Evolutionary conservation across 2,888 invertebrate genomes (phyloP), one percentile per base, ranked within the genome.

Genomic region (Pemphredon lugubris): DNA sequence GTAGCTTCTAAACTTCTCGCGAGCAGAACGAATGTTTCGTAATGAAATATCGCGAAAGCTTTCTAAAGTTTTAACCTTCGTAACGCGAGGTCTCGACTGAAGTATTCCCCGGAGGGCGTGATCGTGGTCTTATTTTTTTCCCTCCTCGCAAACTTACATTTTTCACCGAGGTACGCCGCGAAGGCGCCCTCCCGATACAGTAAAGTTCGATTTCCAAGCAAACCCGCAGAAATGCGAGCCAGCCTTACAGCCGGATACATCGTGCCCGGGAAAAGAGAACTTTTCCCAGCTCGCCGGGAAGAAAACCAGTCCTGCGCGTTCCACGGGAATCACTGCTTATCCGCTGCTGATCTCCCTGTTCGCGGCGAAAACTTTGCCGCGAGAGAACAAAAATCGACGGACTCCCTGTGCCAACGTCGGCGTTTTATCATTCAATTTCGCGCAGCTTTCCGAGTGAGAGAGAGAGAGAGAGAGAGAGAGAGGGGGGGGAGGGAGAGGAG

Each of bases 181-280:
- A 16, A 42, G 44, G 13, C 44, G 67, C 48, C n/a, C n/a, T 45
- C 18, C 14, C 44, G 32, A 44, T 45, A 21, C 16, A 60, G 48
- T 13, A n/a, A 63, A 68, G 50, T 47, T 72, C 55, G 32, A 59
- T 55, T 45, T 37, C 13, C 16, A 14, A 21, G 20, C 32, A 58
- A 34, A 30, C 39, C 21, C 9, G 16, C 34, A 21, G 34, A 14
- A 40, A 40, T 40, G 40, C n/a, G 11, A 34, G 11, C 34, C 5
- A 40, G 5, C 5, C 26, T 26, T 26, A 5, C 26, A n/a, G 26
- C 26, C 26, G 4, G 26, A 26, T 26, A 26, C 7, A 26, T 26
- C 26, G 26, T 7, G n/a, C 26, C 4, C 7, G 26, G 26, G 7
- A 26, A 26, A 26, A 26, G 26, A 3, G 26, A 26, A 26, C 26